Conservation (phyloP, 2,797 vertebrate genomes). For the Austrolebias charrua region DNA sequence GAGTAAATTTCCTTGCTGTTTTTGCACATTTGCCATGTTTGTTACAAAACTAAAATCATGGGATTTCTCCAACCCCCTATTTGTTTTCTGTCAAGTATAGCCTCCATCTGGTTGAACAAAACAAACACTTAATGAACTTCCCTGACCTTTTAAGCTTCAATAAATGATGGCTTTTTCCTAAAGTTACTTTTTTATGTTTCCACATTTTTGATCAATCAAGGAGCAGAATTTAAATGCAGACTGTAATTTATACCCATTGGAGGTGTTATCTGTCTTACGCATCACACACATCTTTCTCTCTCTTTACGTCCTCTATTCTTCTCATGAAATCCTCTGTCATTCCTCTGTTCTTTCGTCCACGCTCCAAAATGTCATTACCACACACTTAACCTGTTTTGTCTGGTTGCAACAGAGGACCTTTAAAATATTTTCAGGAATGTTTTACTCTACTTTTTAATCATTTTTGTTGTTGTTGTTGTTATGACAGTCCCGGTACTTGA, state of each 20-base stretch:
- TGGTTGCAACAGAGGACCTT: conserved; percentile 44
- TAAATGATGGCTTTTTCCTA: background rate
- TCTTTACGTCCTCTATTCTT: conserved; percentile 15
- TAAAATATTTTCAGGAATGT: conserved; percentile 27
- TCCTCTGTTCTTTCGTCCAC: conserved; percentile 55
- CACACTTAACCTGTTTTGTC: conserved; percentile 55
- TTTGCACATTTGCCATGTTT: too few relatives aligned
- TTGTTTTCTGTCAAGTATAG: background rate
- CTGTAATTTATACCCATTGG: conserved; percentile 26
- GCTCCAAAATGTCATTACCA: conserved; percentile 65
- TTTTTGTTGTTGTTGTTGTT: conserved; percentile 1
- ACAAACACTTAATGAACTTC: background rate
- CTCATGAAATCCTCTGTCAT: conserved; percentile 23
- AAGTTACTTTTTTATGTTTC: too few relatives aligned
- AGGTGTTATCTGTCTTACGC: conserved; percentile 12
- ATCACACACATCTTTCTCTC: conserved; percentile 21
- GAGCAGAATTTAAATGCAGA: background rate
- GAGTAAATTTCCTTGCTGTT: too few relatives aligned
- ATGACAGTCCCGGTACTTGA: background rate
- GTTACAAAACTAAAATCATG: too few relatives aligned
- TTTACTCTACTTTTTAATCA: conserved; percentile 20
- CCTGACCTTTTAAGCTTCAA: background rate
- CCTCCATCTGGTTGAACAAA: background rate
- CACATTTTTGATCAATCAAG: too few relatives aligned
- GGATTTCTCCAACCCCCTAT: too few relatives aligned